phyloP scores from a whole-genome alignment of 2,113 vertebrate genomes.

The Tursiops truncatus region DNA sequence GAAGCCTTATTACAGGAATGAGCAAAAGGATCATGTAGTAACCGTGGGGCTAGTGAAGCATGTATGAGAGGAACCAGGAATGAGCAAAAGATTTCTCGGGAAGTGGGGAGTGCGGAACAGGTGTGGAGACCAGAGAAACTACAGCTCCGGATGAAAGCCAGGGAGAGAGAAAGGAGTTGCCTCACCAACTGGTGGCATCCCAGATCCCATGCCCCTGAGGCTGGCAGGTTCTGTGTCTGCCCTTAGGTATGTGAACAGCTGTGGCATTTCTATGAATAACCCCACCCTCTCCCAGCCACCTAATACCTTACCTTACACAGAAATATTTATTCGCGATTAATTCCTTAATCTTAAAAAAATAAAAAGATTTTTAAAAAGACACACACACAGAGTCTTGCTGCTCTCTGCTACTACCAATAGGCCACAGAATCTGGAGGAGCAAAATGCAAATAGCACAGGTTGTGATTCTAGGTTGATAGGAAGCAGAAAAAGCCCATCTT shows the following conservation, averaged over 20 bases:
- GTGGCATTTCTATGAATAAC: neutral
- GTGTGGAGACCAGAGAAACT: neutral
- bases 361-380: neutral
- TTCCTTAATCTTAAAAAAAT: slow-evolving; percentile 2
- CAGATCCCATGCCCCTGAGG: neutral
- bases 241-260: neutral
- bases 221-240: neutral
- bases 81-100: neutral
- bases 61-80: neutral
- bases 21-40: neutral
- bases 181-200: neutral
- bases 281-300: neutral
- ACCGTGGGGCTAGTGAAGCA: neutral
- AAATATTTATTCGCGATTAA: neutral
- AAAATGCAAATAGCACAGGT: neutral
- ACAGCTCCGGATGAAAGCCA: neutral
- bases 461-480: neutral
- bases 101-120: neutral
- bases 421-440: neutral
- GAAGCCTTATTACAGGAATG: neutral
- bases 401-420: neutral
- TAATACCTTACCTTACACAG: neutral
- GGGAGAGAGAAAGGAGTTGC: neutral
- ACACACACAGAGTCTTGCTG: neutral
- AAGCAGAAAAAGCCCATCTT: neutral